A percentile compares a stretch with the other conserved stretches of the same genome.
Conservation (phyloP, 2,888 invertebrate species). For the Eumacrocentrus americanus region DNA sequence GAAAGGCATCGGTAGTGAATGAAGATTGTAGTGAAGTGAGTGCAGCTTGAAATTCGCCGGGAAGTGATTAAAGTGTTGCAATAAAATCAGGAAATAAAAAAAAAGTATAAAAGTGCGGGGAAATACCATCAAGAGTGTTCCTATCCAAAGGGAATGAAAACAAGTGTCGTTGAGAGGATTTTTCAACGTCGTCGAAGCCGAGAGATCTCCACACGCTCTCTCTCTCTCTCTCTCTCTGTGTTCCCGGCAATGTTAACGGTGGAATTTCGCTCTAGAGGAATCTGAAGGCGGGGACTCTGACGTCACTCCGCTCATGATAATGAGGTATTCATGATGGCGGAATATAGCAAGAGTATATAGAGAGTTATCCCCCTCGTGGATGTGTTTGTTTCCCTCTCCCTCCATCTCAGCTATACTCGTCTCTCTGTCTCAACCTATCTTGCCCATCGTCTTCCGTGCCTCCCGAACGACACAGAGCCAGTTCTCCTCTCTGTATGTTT, state of each 20-base stretch:
- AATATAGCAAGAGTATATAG: constrained; percentile 63
- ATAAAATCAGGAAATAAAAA: constrained; percentile 7
- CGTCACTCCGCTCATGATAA: constrained; percentile 78
- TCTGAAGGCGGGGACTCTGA: constrained; percentile 71
- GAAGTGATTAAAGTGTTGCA: constrained; percentile 18
- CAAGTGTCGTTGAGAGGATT: constrained; percentile 11
- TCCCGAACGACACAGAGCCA: neutral
- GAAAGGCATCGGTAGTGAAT: neutral
- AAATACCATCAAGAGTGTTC: constrained; percentile 18
- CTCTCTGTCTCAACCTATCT: constrained; percentile 21
- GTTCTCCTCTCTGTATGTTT: neutral
- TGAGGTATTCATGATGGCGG: constrained; percentile 87
- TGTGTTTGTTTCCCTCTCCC: constrained; percentile 50
- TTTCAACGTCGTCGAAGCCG: too few species aligned
- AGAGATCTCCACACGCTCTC: constrained; percentile 5
- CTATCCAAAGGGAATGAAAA: neutral
- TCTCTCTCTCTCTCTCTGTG: constrained; percentile 29
- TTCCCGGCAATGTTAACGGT: constrained; percentile 61
- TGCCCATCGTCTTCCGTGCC: constrained; percentile 20
- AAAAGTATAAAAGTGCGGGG: constrained; percentile 12
- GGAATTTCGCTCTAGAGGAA: constrained; percentile 64
- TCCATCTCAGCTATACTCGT: constrained; percentile 16
- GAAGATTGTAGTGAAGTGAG: constrained; percentile 26
- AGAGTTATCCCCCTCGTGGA: constrained; percentile 42
- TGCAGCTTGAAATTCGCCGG: constrained; percentile 5